Conservation (phyloP, 2,113 vertebrate species). For the Nothobranchius furzeri region DNA sequence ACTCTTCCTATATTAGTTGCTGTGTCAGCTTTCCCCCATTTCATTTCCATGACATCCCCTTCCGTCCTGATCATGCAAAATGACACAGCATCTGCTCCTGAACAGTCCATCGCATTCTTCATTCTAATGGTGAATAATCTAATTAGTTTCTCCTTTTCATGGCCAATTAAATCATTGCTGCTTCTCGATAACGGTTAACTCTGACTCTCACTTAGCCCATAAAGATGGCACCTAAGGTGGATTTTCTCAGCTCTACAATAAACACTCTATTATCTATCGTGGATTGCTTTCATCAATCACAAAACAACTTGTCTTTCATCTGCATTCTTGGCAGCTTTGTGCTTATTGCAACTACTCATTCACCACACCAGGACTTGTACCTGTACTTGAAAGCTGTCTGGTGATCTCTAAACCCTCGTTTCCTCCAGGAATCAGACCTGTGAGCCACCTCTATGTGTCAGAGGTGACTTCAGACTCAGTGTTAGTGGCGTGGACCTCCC, state of each 20-base stretch:
- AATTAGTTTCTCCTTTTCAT: conserved; percentile 44
- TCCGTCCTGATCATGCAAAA: conserved; percentile 19
- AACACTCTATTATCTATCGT: conserved; percentile 24
- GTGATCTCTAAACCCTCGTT: conserved; percentile 50
- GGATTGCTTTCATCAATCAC: conserved; percentile 55
- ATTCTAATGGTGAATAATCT: conserved; percentile 43
- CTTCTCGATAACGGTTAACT: conserved; percentile 36
- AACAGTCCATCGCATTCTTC: conserved; percentile 49
- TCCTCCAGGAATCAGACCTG: conserved; percentile 90
- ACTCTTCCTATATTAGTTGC: conserved; percentile 28
- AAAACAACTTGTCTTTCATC: conserved; percentile 30
- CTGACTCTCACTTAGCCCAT: conserved; percentile 41
- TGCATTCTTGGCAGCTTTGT: conserved; percentile 24
- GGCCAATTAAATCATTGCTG: conserved; percentile 60
- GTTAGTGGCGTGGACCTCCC: conserved; percentile 91
- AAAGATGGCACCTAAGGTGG: conserved; percentile 39
- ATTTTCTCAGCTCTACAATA: conserved; percentile 47
- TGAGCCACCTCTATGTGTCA: conserved; percentile 93
- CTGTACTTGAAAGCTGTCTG: conserved; percentile 38
- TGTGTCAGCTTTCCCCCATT: conserved; percentile 32
- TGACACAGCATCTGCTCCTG: conserved; percentile 54
- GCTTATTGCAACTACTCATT: conserved; percentile 2
- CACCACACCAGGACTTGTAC: not conserved
- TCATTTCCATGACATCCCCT: conserved; percentile 48
- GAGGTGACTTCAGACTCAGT: conserved; percentile 90